Evolutionary conservation across 2,888 invertebrate genomes (phyloP), one percentile per base, ranked within the genome.

Genomic region (Drosophila imparisetae): DNA sequence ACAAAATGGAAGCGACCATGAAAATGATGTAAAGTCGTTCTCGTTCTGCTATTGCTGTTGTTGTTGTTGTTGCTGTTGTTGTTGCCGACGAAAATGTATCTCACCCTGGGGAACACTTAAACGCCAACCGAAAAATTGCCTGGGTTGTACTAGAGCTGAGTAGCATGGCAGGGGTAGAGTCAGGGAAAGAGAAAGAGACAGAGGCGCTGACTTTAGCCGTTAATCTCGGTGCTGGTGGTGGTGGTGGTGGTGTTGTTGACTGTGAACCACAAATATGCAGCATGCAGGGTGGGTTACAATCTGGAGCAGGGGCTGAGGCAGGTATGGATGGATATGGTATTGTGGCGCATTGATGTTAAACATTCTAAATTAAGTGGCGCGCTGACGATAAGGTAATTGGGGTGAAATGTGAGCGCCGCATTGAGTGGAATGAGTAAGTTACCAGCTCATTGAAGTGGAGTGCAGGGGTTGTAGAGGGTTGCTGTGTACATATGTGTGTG

Each of bases 381-480:
- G 86, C 88, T 87, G 85, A 87, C 82, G 92, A 92, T 92, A 92
- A 92, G 90, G 91, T 92, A 92, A 92, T 92, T 92, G 92, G 92
- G 92, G 92, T 92, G 92, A 92, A 91, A 90, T 91, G 84, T 83
- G 85, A 85, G 87, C 84, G 82, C 66, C 65, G 55, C 61, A 74
- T 66, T 64, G 58, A 54, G 68, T 34, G 32, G 38, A 38, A 38
- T 38, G 71, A 74, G 72, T 67, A 66, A 57, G 61, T 67, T 72
- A 77, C 77, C 76, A 80, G 69, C 73, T 73, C 59, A 66, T 63
- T 77, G 77, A 80, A 66, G 81, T 77, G 61, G 8, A 24, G 42
- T 50, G 73, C 18, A n/a, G 38, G 50, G 24, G 21, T 30, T 11
- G 18, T 10, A 36, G 53, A 29, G 59, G 49, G 30, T 34, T 45